A percentile compares a stretch with the other conserved stretches of the same genome.
Conservation (phyloP, 2,888 invertebrate species). For the Danaus chrysippus region DNA sequence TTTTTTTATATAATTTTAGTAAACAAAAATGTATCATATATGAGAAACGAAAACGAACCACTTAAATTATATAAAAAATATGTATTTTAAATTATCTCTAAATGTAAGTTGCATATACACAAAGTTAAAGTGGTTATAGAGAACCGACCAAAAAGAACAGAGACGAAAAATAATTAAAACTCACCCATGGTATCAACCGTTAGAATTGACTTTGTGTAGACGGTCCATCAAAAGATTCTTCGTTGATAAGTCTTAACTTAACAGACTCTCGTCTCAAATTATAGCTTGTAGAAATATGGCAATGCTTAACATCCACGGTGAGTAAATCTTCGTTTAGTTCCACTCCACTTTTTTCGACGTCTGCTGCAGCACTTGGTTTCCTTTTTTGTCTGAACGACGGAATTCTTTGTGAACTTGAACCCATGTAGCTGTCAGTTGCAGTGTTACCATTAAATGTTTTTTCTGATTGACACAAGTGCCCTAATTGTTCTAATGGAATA, state of each 20-base stretch:
- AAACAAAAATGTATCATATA: no score
- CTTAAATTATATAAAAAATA: neutral
- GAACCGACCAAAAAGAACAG: neutral
- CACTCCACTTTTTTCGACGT: conserved; percentile 78
- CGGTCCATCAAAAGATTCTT: conserved; percentile 69
- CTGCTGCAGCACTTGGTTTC: conserved; percentile 81
- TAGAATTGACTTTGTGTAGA: conserved; percentile 74
- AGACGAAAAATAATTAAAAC: conserved; percentile 25
- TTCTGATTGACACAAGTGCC: conserved; percentile 79
- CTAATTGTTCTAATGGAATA: conserved; percentile 73
- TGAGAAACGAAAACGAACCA: no score
- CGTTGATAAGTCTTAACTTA: conserved; percentile 68
- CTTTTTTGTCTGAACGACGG: conserved; percentile 74
- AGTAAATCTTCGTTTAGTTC: conserved; percentile 68
- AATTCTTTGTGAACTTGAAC: conserved; percentile 75
- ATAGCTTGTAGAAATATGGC: conserved; percentile 73
- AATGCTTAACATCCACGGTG: conserved; percentile 70
- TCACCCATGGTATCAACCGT: conserved; percentile 67
- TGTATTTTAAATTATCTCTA: neutral
- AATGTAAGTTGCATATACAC: neutral
- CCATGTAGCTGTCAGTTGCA: conserved; percentile 82
- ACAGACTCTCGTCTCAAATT: conserved; percentile 71
- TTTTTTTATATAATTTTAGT: no score
- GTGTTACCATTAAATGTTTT: conserved; percentile 87
- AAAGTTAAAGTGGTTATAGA: neutral